Percentiles rank a stretch among this genome's conserved stretches.
These are phyloP conservation scores for Erinaceus europaeus DNA, from an alignment of 2,113 vertebrate species.

Conservation along the genomic window DNA sequence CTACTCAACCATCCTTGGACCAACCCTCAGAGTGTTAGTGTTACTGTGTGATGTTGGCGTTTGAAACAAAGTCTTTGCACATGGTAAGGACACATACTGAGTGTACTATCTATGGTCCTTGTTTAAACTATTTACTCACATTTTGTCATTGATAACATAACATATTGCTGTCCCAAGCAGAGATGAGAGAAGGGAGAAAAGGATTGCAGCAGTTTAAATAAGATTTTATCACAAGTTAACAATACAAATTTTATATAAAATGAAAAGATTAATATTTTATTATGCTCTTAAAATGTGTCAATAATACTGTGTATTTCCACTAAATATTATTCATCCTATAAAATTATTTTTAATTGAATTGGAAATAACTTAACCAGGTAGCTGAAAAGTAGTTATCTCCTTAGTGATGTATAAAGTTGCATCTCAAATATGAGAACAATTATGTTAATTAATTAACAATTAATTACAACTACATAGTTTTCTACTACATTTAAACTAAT, in stretches of 20 bases:
- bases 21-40: too few relatives aligned
- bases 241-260: neutral
- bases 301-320: neutral
- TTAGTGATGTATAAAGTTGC: neutral
- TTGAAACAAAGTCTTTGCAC: too few relatives aligned
- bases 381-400: neutral
- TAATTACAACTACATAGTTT: too few relatives aligned
- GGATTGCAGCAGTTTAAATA: neutral
- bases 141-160: too few relatives aligned
- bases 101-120: too few relatives aligned
- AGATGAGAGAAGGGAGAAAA: neutral
- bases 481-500: neutral
- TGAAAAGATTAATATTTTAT: neutral
- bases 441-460: slow-evolving; percentile 1
- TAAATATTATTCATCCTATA: neutral
- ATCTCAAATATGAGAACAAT: neutral
- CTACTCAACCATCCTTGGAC: too few relatives aligned
- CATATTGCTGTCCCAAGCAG: neutral
- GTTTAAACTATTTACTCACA: too few relatives aligned
- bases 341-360: neutral
- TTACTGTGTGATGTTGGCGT: too few relatives aligned
- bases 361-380: neutral
- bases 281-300: neutral
- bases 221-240: neutral
- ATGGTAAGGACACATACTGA: too few relatives aligned